Conservation (phyloP, 2,113 vertebrate genomes). For the Arenaria interpres region DNA sequence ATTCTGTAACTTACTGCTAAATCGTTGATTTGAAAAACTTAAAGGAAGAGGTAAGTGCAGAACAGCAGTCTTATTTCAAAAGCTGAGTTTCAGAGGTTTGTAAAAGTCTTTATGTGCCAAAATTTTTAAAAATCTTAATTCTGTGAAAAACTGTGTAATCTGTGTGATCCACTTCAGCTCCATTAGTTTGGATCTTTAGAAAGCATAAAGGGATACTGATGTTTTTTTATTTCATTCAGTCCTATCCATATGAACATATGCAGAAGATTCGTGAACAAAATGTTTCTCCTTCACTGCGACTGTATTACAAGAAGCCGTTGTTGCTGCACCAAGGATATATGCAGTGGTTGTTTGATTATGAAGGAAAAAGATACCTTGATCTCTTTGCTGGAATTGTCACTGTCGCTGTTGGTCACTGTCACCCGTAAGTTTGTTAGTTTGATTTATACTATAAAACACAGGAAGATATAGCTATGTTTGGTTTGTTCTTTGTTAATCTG, state of each 20-base stretch:
- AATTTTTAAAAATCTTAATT: not conserved
- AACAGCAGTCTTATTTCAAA: not conserved
- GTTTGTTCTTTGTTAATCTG: not conserved
- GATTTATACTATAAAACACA: not conserved
- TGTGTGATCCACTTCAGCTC: not conserved
- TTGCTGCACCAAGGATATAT: conserved; percentile 89
- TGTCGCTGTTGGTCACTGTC: conserved; percentile 92
- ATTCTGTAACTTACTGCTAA: not conserved
- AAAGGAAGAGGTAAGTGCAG: not conserved
- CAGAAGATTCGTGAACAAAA: conserved; percentile 79
- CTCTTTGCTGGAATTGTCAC: conserved; percentile 92
- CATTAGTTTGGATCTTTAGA: not conserved
- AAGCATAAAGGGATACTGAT: not conserved
- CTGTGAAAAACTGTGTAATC: not conserved
- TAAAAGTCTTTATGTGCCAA: not conserved
- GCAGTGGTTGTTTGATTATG: conserved; percentile 93
- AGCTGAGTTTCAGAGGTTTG: not conserved
- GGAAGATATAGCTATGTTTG: not conserved
- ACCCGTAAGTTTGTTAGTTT: conserved; percentile 85
- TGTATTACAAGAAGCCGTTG: conserved; percentile 84
- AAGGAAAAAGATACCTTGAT: conserved; percentile 91
- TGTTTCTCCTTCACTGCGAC: conserved; percentile 73
- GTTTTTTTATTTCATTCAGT: conserved; percentile 37
- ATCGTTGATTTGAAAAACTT: not conserved
- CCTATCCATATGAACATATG: conserved; percentile 69